These are phyloP conservation scores for Craseonycteris thonglongyai DNA, from an alignment of 2,113 vertebrate species.

Conservation along the genomic window DNA sequence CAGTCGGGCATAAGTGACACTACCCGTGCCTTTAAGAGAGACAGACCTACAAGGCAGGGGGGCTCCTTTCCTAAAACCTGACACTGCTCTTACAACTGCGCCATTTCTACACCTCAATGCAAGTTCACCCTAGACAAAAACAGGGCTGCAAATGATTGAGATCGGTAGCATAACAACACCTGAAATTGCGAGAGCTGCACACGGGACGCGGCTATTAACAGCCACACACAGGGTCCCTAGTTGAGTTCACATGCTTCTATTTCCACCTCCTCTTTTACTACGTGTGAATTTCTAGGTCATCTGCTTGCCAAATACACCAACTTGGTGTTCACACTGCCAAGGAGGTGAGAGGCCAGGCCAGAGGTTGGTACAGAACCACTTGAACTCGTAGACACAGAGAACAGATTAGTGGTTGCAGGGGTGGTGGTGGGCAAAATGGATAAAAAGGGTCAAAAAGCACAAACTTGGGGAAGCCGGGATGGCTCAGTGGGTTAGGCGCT, in stretches of 20 bases:
- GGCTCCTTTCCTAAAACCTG: not conserved
- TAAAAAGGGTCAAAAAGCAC: too few species aligned
- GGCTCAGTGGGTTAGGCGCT: too few species aligned
- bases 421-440: rapidly evolving
- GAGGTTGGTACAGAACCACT: rapidly evolving
- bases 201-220: not conserved
- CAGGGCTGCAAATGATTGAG: not conserved
- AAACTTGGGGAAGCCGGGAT: too few species aligned
- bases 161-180: not conserved
- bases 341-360: not conserved
- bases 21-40: rapidly evolving
- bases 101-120: not conserved
- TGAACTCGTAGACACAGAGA: not conserved
- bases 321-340: not conserved
- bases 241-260: not conserved
- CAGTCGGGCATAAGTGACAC: rapidly evolving
- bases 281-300: not conserved
- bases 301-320: not conserved
- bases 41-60: rapidly evolving
- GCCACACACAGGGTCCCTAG: not conserved
- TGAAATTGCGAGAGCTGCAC: not conserved
- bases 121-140: not conserved
- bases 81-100: not conserved
- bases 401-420: not conserved
- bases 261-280: not conserved